These are phyloP conservation scores for Drosophila subsilvestris DNA, from an alignment of 2,888 invertebrate genomes.

Conservation along the genomic window DNA sequence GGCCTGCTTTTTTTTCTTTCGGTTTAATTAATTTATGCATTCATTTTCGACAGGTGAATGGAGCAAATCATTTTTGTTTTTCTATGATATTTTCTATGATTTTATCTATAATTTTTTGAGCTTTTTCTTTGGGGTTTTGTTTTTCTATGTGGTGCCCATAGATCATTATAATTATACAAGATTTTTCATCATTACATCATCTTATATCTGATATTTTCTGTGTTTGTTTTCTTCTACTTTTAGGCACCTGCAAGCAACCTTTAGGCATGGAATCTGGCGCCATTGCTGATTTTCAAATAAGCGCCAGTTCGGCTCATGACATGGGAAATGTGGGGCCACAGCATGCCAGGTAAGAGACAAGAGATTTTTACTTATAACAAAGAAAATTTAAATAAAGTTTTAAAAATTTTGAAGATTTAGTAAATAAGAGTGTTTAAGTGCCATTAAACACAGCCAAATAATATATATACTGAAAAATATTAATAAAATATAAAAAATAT, in stretches of 20 bases:
- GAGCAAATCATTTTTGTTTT: slow-evolving; percentile 31
- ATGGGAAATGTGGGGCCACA: slow-evolving; percentile 92
- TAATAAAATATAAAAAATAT: no score
- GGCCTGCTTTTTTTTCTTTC: slow-evolving; percentile 35
- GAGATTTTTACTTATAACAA: neutral
- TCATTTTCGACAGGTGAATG: slow-evolving; percentile 53
- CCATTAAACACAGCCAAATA: no score
- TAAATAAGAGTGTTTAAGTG: no score
- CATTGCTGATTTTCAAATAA: slow-evolving; percentile 91
- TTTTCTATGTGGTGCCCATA: slow-evolving; percentile 48
- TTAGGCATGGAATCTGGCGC: slow-evolving; percentile 92
- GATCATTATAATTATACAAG: slow-evolving; percentile 57
- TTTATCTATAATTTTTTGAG: slow-evolving; percentile 54
- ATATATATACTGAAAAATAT: no score
- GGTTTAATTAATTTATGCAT: slow-evolving; percentile 67
- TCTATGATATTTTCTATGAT: slow-evolving; percentile 53
- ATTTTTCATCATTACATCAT: slow-evolving; percentile 52
- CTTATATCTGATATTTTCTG: neutral
- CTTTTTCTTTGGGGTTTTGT: slow-evolving; percentile 30
- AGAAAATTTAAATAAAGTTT: neutral
- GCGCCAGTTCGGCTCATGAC: slow-evolving; percentile 92
- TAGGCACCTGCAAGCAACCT: slow-evolving; percentile 88
- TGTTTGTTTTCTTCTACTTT: slow-evolving; percentile 11
- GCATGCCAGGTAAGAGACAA: slow-evolving; percentile 88
- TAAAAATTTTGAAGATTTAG: no score